Conservation (phyloP, 2,888 invertebrate genomes). For the Coelinius sp. region DNA sequence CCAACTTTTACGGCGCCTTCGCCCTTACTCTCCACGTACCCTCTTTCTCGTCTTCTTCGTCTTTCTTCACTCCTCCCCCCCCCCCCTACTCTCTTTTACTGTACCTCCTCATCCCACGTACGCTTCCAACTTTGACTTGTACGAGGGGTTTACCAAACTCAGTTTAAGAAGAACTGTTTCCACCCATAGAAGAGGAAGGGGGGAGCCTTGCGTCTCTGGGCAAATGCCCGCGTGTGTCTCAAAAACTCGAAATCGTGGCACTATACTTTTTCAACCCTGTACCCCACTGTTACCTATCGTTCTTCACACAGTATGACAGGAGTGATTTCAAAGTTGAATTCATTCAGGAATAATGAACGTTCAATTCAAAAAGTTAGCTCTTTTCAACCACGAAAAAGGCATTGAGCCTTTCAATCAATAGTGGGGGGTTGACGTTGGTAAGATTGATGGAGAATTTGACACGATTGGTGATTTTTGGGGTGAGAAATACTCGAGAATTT, state of each 20-base stretch:
- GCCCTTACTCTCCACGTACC: slow-evolving; percentile 50
- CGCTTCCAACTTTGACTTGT: slow-evolving; percentile 67
- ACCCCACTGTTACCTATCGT: slow-evolving; percentile 6
- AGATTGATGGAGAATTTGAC: background rate
- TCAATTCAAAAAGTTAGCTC: slow-evolving; percentile 4
- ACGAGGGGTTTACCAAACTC: slow-evolving; percentile 69
- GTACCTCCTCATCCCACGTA: slow-evolving; percentile 50
- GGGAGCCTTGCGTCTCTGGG: slow-evolving; percentile 13
- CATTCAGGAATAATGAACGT: slow-evolving; percentile 10
- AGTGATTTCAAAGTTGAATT: slow-evolving; percentile 27
- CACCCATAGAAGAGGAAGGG: slow-evolving; percentile 50
- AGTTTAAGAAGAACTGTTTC: slow-evolving; percentile 70
- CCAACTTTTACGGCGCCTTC: slow-evolving; percentile 68
- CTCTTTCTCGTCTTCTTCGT: slow-evolving; percentile 36
- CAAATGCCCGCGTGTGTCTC: slow-evolving; percentile 38
- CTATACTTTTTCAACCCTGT: slow-evolving; percentile 25
- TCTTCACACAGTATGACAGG: background rate
- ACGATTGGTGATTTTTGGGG: background rate
- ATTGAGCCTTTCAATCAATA: slow-evolving; percentile 4
- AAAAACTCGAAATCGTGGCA: slow-evolving; percentile 37
- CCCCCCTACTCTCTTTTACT: slow-evolving; percentile 48
- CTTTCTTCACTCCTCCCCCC: slow-evolving; percentile 30
- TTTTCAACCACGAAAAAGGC: background rate
- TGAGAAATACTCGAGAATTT: background rate
- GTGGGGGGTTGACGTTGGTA: background rate